A percentile compares a stretch with the other conserved stretches of the same genome.
Evolutionary conservation across 2,113 vertebrate genomes (phyloP).

Genomic region (Xiphorhynchus elegans): DNA sequence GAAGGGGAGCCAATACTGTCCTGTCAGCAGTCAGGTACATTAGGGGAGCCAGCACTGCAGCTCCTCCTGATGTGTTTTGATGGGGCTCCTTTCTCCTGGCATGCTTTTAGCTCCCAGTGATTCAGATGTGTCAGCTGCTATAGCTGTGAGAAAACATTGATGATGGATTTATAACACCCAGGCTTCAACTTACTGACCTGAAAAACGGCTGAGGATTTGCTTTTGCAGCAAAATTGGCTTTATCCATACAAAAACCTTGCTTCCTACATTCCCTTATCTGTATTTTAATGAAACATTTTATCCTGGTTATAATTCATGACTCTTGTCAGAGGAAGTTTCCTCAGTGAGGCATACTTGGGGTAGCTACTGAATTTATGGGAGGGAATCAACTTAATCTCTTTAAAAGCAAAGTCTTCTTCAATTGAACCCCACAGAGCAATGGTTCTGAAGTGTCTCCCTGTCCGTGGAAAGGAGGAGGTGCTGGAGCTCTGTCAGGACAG

Average conservation of each 20-base stretch:
- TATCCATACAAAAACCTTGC: background rate
- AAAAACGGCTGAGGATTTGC: slow-evolving; percentile 57
- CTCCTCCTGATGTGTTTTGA: slow-evolving; percentile 38
- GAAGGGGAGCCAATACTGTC: slow-evolving; percentile 17
- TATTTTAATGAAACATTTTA: slow-evolving; percentile 62
- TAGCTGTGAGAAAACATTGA: slow-evolving; percentile 61
- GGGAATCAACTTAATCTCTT: slow-evolving; percentile 27
- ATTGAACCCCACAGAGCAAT: background rate
- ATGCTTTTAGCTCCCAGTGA: slow-evolving; percentile 52
- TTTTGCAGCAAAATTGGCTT: slow-evolving; percentile 59
- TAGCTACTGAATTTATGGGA: slow-evolving; percentile 23
- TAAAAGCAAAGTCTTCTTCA: slow-evolving; percentile 17
- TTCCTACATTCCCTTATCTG: slow-evolving; percentile 9
- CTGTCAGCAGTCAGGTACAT: slow-evolving; percentile 33
- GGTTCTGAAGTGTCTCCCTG: background rate
- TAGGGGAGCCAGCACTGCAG: background rate
- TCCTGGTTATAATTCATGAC: slow-evolving; percentile 14
- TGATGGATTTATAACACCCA: slow-evolving; percentile 68
- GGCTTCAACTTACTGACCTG: slow-evolving; percentile 62
- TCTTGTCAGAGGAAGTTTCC: slow-evolving; percentile 24
- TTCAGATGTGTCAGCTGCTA: slow-evolving; percentile 71
- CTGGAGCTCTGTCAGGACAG: background rate
- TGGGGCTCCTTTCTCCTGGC: slow-evolving; percentile 59
- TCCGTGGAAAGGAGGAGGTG: background rate
- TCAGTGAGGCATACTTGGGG: background rate